phyloP scores from a whole-genome alignment of 2,888 invertebrate species.

The Aphodius sticticus region DNA sequence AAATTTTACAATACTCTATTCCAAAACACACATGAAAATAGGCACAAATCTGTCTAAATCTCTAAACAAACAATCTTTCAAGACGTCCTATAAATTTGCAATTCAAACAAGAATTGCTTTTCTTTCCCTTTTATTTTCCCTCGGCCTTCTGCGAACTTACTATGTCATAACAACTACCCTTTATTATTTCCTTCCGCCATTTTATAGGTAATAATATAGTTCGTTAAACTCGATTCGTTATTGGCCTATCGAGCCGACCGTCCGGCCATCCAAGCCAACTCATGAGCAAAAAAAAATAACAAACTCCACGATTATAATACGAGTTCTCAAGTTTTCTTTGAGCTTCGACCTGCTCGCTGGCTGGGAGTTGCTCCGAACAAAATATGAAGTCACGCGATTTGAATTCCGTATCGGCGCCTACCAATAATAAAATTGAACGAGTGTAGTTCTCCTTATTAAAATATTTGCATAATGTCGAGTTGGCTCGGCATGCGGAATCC shows the following conservation, averaged over 20 bases:
- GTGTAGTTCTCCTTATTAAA: slow-evolving; percentile 33
- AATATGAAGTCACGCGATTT: not conserved
- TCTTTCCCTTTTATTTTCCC: not conserved
- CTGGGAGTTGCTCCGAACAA: not conserved
- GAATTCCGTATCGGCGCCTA: not conserved
- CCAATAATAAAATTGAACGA: slow-evolving; percentile 28
- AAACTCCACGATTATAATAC: not conserved
- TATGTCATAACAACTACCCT: not conserved
- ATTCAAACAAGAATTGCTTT: not conserved
- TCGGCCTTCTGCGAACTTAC: not conserved
- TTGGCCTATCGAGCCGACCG: not conserved
- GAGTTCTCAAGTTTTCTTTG: not conserved
- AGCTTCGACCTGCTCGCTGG: not conserved
- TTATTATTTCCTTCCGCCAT: not conserved
- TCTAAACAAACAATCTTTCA: not conserved
- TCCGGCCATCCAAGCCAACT: not conserved
- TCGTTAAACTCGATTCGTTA: slow-evolving; percentile 4
- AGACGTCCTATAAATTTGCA: not conserved
- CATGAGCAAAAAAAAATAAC: not conserved
- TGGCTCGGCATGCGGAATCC: slow-evolving; percentile 6
- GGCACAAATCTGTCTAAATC: too few relatives aligned
- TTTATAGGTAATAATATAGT: not conserved
- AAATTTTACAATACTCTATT: too few relatives aligned
- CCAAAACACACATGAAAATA: too few relatives aligned
- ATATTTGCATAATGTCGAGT: slow-evolving; percentile 31